phyloP scores from a whole-genome alignment of 2,113 vertebrate genomes.

The Cacatua alba region DNA sequence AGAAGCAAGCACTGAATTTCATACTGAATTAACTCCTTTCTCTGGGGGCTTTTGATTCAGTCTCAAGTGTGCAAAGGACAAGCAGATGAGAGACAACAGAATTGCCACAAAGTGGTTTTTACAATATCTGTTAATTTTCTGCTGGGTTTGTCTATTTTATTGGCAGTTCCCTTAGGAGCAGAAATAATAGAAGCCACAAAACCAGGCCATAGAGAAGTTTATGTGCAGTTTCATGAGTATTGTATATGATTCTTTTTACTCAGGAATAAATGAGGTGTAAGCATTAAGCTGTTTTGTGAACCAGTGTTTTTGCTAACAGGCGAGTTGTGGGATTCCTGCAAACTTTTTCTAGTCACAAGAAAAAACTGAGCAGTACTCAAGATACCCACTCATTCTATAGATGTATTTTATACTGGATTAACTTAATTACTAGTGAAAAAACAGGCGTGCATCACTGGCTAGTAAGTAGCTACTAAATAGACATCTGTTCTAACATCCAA shows the following conservation, averaged over 20 bases:
- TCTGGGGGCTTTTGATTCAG: not conserved
- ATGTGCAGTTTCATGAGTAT: not conserved
- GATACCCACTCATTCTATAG: not conserved
- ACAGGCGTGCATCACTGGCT: not conserved
- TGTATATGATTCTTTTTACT: not conserved
- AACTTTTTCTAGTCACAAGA: not conserved
- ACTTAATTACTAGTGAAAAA: not conserved
- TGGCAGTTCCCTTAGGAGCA: not conserved
- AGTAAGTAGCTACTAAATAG: not conserved
- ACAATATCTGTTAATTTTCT: conserved; percentile 14
- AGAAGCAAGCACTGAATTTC: conserved; percentile 30
- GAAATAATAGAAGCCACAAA: not conserved
- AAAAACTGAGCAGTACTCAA: not conserved
- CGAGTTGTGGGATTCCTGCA: not conserved
- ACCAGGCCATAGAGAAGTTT: not conserved
- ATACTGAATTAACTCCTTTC: conserved; percentile 15
- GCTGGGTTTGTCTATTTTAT: not conserved
- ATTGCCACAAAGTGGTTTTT: not conserved
- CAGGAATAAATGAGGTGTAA: not conserved
- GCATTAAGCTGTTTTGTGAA: not conserved
- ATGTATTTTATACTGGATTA: not conserved
- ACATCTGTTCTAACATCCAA: not conserved
- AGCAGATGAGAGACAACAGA: not conserved
- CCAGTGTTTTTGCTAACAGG: not conserved
- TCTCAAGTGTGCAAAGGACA: not conserved